These are phyloP conservation scores for Gambusia holbrooki DNA, from an alignment of 2,113 vertebrate genomes.

Conservation along the genomic window DNA sequence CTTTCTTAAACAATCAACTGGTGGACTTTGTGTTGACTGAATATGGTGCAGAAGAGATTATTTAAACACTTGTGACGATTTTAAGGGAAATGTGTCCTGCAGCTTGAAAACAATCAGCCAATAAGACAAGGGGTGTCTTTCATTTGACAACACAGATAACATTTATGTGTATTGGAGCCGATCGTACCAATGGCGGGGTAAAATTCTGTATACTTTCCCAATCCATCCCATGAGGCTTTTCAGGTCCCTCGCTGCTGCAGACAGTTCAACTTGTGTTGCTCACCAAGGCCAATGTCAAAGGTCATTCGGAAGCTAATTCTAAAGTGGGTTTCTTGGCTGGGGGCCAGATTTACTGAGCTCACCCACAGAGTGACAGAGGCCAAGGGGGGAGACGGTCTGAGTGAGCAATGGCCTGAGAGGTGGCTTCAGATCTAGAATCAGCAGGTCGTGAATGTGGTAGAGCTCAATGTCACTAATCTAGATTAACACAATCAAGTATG, in stretches of 20 bases:
- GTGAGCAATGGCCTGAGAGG: conserved; percentile 80
- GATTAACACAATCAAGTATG: conserved; percentile 29
- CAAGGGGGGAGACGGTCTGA: conserved; percentile 76
- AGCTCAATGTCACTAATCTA: conserved; percentile 36
- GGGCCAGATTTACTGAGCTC: conserved; percentile 77
- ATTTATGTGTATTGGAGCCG: conserved; percentile 93
- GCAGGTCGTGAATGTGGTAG: conserved; percentile 36
- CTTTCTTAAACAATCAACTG: conserved; percentile 41
- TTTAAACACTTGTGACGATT: conserved; percentile 39
- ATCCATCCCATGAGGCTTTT: conserved; percentile 99
- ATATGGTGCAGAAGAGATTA: conserved; percentile 50
- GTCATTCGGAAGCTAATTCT: conserved; percentile 86
- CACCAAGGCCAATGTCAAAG: conserved; percentile 99
- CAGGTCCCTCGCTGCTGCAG: conserved; percentile 99
- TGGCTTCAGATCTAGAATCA: conserved; percentile 34
- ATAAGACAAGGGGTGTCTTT: conserved; percentile 85
- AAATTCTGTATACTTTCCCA: conserved; percentile 99
- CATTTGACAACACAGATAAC: conserved; percentile 97
- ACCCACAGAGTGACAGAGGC: conserved; percentile 72
- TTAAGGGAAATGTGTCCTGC: conserved; percentile 34
- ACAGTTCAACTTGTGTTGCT: conserved; percentile 99
- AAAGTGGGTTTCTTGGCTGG: conserved; percentile 62
- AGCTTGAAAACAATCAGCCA: conserved; percentile 78
- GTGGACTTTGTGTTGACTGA: conserved; percentile 37
- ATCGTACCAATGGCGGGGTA: conserved; percentile 99